These are phyloP conservation scores for Lasioglossum leucozonium DNA, from an alignment of 2,888 invertebrate species.

Conservation along the genomic window DNA sequence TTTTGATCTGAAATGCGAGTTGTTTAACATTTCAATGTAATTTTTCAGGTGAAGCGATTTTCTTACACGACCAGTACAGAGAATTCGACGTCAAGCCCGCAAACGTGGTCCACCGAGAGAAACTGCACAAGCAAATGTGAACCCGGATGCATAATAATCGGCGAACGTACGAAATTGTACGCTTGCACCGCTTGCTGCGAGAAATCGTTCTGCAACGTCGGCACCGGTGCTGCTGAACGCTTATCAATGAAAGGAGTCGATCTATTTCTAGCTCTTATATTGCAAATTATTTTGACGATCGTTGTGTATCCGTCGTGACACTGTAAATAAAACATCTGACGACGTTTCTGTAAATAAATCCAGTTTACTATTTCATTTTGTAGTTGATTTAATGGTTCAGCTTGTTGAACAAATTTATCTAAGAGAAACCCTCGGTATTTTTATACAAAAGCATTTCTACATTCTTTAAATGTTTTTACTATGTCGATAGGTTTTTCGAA, in stretches of 20 bases:
- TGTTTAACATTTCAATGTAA: not conserved
- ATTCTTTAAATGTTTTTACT: too few relatives aligned
- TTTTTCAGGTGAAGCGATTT: constrained; percentile 90
- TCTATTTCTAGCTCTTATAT: constrained; percentile 77
- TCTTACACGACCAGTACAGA: constrained; percentile 94
- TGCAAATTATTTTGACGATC: constrained; percentile 79
- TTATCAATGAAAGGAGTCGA: constrained; percentile 73
- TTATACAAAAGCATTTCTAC: too few relatives aligned
- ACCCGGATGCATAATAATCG: constrained; percentile 94
- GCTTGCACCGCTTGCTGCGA: constrained; percentile 95
- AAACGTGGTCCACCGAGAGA: constrained; percentile 93
- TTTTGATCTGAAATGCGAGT: not conserved
- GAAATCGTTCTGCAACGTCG: constrained; percentile 91
- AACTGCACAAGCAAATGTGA: constrained; percentile 94
- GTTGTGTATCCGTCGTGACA: constrained; percentile 81
- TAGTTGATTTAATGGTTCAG: not conserved
- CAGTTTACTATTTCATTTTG: not conserved
- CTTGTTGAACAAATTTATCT: too few relatives aligned
- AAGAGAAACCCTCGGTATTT: too few relatives aligned
- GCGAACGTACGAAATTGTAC: constrained; percentile 94
- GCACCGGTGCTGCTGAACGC: constrained; percentile 85
- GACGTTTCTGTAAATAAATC: constrained; percentile 37
- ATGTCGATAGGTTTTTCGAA: too few relatives aligned
- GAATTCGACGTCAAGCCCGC: constrained; percentile 90
- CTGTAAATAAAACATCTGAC: constrained; percentile 68